phyloP scores from a whole-genome alignment of 2,113 vertebrate species.

The Sciurus niger region DNA sequence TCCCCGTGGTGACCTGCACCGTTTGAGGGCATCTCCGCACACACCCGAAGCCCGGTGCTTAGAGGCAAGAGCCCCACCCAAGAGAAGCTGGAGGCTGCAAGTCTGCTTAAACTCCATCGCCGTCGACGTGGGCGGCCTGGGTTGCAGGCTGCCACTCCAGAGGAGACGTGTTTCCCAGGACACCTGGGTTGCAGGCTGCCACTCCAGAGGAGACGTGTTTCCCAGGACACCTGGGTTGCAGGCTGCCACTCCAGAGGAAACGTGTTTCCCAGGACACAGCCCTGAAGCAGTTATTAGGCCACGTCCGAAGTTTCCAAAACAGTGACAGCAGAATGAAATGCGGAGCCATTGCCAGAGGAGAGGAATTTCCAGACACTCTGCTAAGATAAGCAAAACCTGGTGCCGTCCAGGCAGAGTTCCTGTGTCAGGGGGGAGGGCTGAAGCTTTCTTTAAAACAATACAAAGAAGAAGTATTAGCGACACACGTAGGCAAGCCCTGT shows the following conservation, averaged over 20 bases:
- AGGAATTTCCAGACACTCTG: neutral
- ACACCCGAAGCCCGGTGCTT: neutral
- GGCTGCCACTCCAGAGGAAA: conserved; percentile 74
- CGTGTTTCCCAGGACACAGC: conserved; percentile 78
- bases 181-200: no score
- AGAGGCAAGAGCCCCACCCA: neutral
- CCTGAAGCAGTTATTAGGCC: conserved; percentile 57
- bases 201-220: conserved; percentile 80
- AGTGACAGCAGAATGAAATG: conserved; percentile 52
- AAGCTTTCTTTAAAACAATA: neutral
- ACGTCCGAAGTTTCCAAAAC: conserved; percentile 64
- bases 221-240: conserved; percentile 60
- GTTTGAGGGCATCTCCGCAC: neutral
- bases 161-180: no score
- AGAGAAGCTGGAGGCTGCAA: neutral
- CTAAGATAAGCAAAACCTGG: neutral
- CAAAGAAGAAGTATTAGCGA: neutral
- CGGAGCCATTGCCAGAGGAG: conserved; percentile 32
- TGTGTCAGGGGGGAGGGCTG: no score
- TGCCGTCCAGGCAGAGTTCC: no score
- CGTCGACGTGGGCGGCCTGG: conserved; percentile 3
- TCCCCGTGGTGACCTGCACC: no score
- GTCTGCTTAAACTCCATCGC: conserved; percentile 51
- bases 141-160: conserved; percentile 69
- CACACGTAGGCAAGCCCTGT: neutral